phyloP scores from a whole-genome alignment of 1,140 invertebrate genomes.

The Acromyrmex heyeri region DNA sequence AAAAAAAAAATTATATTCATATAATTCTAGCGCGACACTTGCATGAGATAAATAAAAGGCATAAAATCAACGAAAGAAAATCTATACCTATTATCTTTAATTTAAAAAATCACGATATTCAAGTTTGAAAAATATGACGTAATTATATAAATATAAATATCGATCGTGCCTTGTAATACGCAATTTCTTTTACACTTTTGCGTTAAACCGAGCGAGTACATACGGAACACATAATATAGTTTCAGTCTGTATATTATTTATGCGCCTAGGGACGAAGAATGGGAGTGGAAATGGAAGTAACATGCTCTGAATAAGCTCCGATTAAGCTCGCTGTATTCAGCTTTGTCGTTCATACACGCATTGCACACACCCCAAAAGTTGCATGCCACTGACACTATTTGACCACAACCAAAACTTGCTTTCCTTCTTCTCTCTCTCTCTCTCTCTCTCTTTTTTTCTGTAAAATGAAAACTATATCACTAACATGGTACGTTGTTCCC shows the following conservation, averaged over 20 bases:
- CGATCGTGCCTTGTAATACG: slow-evolving; percentile 5
- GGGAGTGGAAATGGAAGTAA: slow-evolving; percentile 26
- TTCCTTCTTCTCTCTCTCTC: background rate
- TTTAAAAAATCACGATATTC: too few relatives aligned
- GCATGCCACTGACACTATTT: slow-evolving; percentile 15
- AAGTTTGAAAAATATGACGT: background rate
- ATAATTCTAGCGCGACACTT: background rate
- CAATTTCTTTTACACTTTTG: slow-evolving; percentile 34
- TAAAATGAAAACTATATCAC: slow-evolving; percentile 38
- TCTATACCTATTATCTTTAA: background rate
- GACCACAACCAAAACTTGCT: background rate
- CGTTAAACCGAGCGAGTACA: slow-evolving; percentile 26
- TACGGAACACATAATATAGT: slow-evolving; percentile 14
- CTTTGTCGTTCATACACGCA: slow-evolving; percentile 11
- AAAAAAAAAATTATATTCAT: background rate
- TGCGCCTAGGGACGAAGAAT: slow-evolving; percentile 23
- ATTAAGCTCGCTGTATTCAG: slow-evolving; percentile 30
- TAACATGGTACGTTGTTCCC: slow-evolving; percentile 52
- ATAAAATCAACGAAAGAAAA: background rate
- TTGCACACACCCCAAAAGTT: slow-evolving; percentile 9
- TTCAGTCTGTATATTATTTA: slow-evolving; percentile 41
- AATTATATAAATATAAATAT: slow-evolving; percentile 2
- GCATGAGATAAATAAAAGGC: background rate
- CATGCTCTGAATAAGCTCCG: slow-evolving; percentile 42
- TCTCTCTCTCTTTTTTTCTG: background rate